A percentile compares a stretch with the other conserved stretches of the same genome.
These are phyloP conservation scores for Geotrupes spiniger DNA, from an alignment of 2,888 invertebrate genomes.

Conservation along the genomic window DNA sequence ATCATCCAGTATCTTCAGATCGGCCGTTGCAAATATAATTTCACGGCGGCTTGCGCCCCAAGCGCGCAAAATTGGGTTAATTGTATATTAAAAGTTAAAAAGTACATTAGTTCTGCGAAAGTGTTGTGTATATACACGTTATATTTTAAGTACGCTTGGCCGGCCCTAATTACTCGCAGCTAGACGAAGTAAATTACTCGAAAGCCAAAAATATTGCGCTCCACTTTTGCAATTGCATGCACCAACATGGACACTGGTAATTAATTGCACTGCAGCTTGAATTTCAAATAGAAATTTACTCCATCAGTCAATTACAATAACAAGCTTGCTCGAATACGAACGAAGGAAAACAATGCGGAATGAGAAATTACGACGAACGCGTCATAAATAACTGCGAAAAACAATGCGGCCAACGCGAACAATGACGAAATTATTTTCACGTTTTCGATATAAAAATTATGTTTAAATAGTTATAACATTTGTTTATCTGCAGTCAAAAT, in stretches of 20 bases:
- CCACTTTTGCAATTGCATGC: background rate
- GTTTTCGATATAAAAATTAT: too few relatives aligned
- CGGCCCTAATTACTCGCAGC: constrained; percentile 11
- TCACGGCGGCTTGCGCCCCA: background rate
- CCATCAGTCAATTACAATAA: constrained; percentile 18
- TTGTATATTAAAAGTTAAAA: background rate
- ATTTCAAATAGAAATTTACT: constrained; percentile 15
- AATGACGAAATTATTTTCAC: too few relatives aligned
- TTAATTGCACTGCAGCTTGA: constrained; percentile 11
- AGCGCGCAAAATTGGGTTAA: background rate
- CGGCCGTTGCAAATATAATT: too few relatives aligned
- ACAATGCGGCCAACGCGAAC: too few relatives aligned
- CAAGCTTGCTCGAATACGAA: constrained; percentile 2
- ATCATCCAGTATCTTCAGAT: too few relatives aligned
- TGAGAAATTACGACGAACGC: too few relatives aligned
- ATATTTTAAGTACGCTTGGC: background rate
- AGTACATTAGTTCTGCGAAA: background rate
- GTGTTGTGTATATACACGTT: background rate
- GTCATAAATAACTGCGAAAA: too few relatives aligned
- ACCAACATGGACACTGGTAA: constrained; percentile 7
- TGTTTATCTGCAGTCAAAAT: too few relatives aligned
- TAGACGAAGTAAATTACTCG: constrained; percentile 6
- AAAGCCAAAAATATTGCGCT: constrained; percentile 12
- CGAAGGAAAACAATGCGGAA: background rate
- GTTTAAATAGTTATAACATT: too few relatives aligned